These are phyloP conservation scores for Watsonalla binaria DNA, from an alignment of 2,888 invertebrate species.

Conservation along the genomic window DNA sequence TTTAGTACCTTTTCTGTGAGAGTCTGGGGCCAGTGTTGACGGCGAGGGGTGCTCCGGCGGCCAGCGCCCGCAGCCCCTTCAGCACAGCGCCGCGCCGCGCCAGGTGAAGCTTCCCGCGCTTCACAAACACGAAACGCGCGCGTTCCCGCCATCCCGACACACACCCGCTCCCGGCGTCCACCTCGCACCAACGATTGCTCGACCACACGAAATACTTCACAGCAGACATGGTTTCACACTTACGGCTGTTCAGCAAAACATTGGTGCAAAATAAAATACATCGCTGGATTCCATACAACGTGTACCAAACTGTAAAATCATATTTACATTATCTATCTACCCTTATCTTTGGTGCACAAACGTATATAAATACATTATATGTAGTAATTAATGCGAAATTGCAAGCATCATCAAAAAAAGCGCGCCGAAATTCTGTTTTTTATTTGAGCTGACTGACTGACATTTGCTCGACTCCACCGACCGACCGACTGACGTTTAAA, in stretches of 20 bases:
- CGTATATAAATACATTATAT: too few species aligned
- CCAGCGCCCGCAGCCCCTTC: conserved; percentile 31
- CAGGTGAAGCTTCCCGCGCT: conserved; percentile 23
- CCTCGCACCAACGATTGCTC: conserved; percentile 38
- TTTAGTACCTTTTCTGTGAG: background rate
- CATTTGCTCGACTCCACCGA: too few species aligned
- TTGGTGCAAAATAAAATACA: background rate
- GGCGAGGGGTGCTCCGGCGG: conserved; percentile 15
- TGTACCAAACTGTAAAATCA: too few species aligned
- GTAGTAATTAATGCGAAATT: too few species aligned
- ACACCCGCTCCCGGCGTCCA: conserved; percentile 25
- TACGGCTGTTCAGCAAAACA: conserved; percentile 3
- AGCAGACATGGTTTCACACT: background rate
- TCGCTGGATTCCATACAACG: background rate
- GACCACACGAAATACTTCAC: conserved; percentile 29
- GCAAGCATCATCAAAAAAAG: too few species aligned
- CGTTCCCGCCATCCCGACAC: conserved; percentile 29
- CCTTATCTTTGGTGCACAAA: too few species aligned
- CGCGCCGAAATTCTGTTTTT: too few species aligned
- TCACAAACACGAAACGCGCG: conserved; percentile 25
- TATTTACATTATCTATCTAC: too few species aligned
- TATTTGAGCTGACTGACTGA: too few species aligned
- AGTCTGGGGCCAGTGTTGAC: conserved; percentile 27
- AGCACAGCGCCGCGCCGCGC: conserved; percentile 25
- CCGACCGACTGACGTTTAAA: too few species aligned